phyloP scores from a whole-genome alignment of 2,113 vertebrate species.

The Halcyon malimbica region DNA sequence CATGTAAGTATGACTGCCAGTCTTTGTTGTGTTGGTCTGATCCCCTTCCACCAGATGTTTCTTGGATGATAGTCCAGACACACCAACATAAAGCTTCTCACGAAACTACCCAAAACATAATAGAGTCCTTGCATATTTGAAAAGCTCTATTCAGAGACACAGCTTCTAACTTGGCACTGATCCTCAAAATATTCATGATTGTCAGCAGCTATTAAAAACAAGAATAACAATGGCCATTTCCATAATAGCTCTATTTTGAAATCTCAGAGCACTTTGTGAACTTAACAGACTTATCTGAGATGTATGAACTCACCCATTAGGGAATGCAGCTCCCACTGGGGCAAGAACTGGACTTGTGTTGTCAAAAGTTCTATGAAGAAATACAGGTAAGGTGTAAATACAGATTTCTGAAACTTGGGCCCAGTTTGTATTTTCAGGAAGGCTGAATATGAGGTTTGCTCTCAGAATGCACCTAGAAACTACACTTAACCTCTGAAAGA shows the following conservation, averaged over 20 bases:
- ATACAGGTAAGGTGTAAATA: not conserved
- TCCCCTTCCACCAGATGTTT: not conserved
- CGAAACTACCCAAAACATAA: not conserved
- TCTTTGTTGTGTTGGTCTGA: not conserved
- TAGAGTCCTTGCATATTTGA: not conserved
- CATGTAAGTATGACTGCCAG: not conserved
- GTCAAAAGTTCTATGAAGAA: not conserved
- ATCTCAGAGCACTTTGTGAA: not conserved
- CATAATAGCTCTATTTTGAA: conserved; percentile 39
- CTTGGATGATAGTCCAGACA: not conserved
- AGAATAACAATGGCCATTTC: conserved; percentile 24
- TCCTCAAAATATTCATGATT: not conserved
- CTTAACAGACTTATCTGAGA: not conserved
- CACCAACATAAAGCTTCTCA: not conserved
- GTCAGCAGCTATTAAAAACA: conserved; percentile 39
- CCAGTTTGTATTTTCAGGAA: not conserved
- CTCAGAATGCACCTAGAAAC: not conserved
- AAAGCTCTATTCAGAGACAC: conserved; percentile 28
- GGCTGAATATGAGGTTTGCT: not conserved
- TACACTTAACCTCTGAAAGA: not conserved
- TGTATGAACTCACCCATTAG: not conserved
- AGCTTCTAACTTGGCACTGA: conserved; percentile 29
- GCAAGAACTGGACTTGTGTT: not conserved
- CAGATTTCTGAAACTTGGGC: not conserved
- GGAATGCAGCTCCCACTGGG: not conserved